phyloP scores from a whole-genome alignment of 1,140 invertebrate species.

The Glossosoma conforme region DNA sequence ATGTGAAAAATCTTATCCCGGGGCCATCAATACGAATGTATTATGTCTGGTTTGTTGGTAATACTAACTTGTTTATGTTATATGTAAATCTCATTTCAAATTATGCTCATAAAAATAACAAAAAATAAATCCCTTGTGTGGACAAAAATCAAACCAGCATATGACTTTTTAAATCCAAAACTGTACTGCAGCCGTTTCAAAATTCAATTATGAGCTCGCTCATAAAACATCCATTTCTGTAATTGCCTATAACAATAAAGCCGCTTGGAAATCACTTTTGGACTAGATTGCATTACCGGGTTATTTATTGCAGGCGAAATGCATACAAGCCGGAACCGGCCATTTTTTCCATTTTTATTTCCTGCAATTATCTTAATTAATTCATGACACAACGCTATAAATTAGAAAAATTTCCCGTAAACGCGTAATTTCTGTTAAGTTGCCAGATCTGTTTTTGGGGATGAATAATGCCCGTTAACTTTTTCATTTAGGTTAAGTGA shows the following conservation, averaged over 20 bases:
- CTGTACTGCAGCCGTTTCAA: too few species aligned
- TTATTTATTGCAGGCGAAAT: constrained; percentile 2
- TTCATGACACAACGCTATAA: constrained; percentile 9
- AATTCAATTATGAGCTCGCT: too few species aligned
- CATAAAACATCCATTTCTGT: too few species aligned
- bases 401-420: constrained; percentile 13
- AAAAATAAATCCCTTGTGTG: too few species aligned
- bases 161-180: too few species aligned
- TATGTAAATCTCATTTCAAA: too few species aligned
- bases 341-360: not conserved
- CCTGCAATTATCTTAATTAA: constrained; percentile 18
- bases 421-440: constrained; percentile 16
- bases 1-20: too few species aligned
- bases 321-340: not conserved
- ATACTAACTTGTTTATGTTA: too few species aligned
- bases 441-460: constrained; percentile 15
- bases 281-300: constrained; percentile 1
- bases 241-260: constrained; percentile 6
- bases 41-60: too few species aligned
- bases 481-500: constrained; percentile 20
- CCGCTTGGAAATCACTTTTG: not conserved
- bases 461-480: constrained; percentile 17
- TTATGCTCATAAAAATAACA: too few species aligned
- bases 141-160: too few species aligned
- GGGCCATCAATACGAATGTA: too few species aligned